These are phyloP conservation scores for Ostrea denselamellosa DNA, from an alignment of 1,140 invertebrate species.

Conservation along the genomic window DNA sequence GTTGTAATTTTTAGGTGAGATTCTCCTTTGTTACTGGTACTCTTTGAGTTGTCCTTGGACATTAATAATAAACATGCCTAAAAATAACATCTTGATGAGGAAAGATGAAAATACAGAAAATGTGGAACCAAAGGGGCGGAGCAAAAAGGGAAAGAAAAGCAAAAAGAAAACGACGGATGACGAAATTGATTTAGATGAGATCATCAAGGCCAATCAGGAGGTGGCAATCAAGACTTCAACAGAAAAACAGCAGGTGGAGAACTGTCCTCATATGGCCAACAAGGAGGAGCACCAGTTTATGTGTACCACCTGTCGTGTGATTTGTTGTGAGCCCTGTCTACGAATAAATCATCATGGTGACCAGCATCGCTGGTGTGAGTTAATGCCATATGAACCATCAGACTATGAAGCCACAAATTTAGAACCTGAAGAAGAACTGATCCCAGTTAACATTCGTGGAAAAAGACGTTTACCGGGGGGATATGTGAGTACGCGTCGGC, in stretches of 20 bases:
- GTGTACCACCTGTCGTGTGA: slow-evolving; percentile 29
- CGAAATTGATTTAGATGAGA: slow-evolving; percentile 25
- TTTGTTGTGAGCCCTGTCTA: slow-evolving; percentile 41
- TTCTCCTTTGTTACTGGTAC: no score
- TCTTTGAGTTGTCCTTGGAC: not conserved
- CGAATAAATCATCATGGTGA: slow-evolving; percentile 11
- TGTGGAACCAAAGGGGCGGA: slow-evolving; percentile 9
- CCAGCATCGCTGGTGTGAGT: slow-evolving; percentile 31
- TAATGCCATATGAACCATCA: slow-evolving; percentile 24
- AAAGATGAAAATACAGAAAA: slow-evolving; percentile 30
- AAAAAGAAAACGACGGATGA: not conserved
- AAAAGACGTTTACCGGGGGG: slow-evolving; percentile 27
- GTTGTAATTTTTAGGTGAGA: no score
- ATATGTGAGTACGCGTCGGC: slow-evolving; percentile 26
- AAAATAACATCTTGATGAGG: not conserved
- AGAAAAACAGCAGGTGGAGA: slow-evolving; percentile 21
- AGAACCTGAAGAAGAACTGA: not conserved
- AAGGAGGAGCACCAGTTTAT: slow-evolving; percentile 38
- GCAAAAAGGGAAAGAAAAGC: not conserved
- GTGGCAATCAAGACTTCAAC: not conserved
- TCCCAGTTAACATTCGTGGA: slow-evolving; percentile 10
- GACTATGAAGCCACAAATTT: not conserved
- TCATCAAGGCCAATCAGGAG: slow-evolving; percentile 1
- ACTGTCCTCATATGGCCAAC: slow-evolving; percentile 35
- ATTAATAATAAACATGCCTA: not conserved